These are phyloP conservation scores for Seriola aureovittata DNA, from an alignment of 2,113 vertebrate species.

Conservation along the genomic window DNA sequence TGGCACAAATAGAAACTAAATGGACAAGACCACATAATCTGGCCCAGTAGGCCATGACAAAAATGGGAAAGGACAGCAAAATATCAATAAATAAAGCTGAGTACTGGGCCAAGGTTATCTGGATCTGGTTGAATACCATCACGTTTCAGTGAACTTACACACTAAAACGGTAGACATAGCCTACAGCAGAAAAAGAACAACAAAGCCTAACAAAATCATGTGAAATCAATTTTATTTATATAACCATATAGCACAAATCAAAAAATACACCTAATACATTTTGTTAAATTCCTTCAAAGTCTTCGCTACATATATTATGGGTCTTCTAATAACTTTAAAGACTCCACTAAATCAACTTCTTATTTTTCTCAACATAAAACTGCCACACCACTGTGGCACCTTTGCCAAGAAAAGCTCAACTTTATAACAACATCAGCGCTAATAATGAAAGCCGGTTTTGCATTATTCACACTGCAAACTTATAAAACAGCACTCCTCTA, in stretches of 20 bases:
- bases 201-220: slow-evolving; percentile 5
- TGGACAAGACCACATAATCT: too few relatives aligned
- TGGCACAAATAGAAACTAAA: too few relatives aligned
- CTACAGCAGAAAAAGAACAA: not conserved
- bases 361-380: not conserved
- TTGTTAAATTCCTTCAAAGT: too few relatives aligned
- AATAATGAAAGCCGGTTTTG: slow-evolving; percentile 33
- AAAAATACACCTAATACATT: too few relatives aligned
- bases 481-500: not conserved
- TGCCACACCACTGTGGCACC: not conserved
- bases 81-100: too few relatives aligned
- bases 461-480: slow-evolving; percentile 29
- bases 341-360: slow-evolving; percentile 9
- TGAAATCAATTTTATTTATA: too few relatives aligned
- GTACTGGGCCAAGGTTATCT: too few relatives aligned
- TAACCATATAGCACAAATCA: too few relatives aligned
- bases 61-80: too few relatives aligned
- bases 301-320: too few relatives aligned
- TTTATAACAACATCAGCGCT: not conserved
- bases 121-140: too few relatives aligned
- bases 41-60: too few relatives aligned
- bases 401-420: not conserved
- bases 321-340: not conserved
- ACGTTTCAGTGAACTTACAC: not conserved
- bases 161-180: not conserved